phyloP scores from a whole-genome alignment of 2,888 invertebrate species.

The Drosophila paranaensis region DNA sequence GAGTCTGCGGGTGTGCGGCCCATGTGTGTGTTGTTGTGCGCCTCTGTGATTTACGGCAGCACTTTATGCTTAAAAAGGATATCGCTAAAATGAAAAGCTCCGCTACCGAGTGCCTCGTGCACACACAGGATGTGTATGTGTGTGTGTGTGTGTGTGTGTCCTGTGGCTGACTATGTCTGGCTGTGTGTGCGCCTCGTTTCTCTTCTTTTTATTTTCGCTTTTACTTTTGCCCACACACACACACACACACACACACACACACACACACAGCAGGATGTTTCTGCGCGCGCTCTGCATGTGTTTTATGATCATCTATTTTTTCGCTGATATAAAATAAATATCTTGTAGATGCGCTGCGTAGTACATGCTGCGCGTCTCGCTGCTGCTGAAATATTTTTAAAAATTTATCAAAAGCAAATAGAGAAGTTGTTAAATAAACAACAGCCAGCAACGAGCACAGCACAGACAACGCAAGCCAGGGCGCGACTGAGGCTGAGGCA shows the following conservation, averaged over 20 bases:
- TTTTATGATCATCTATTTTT: conserved; percentile 80
- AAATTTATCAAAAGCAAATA: conserved; percentile 80
- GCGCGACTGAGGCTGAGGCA: not conserved
- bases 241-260: conserved; percentile 35
- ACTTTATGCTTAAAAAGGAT: conserved; percentile 83
- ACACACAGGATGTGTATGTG: conserved; percentile 26
- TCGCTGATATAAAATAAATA: conserved; percentile 81
- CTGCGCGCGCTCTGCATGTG: conserved; percentile 67
- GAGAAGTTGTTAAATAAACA: conserved; percentile 68
- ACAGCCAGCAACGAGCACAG: conserved; percentile 24
- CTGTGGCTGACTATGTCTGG: conserved; percentile 34
- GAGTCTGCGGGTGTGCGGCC: conserved; percentile 44
- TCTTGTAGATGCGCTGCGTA: conserved; percentile 75
- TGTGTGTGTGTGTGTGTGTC: conserved; percentile 30
- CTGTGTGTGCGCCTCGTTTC: conserved; percentile 42
- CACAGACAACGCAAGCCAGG: conserved; percentile 17
- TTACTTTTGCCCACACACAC: conserved; percentile 59
- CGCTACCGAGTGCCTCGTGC: conserved; percentile 57
- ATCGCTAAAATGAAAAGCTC: conserved; percentile 82
- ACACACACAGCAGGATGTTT: conserved; percentile 71
- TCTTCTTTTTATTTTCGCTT: conserved; percentile 63
- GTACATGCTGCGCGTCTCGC: conserved; percentile 41
- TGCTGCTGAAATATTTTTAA: conserved; percentile 75
- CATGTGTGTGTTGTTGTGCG: conserved; percentile 51
- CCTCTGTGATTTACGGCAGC: conserved; percentile 82